phyloP scores from a whole-genome alignment of 2,113 vertebrate genomes.

The Mus musculus region DNA sequence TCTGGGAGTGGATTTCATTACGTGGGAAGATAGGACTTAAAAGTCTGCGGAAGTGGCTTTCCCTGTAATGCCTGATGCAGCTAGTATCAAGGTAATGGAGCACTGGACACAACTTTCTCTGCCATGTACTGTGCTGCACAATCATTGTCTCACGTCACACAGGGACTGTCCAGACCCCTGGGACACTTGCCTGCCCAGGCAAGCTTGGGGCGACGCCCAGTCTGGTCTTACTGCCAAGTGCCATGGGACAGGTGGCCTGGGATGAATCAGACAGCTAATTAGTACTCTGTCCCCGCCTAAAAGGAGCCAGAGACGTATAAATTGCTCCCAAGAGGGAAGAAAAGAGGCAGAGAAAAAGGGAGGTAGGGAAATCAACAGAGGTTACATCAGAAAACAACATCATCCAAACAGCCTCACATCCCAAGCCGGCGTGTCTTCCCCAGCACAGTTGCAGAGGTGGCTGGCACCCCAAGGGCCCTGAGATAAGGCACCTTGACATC shows the following conservation, averaged over 20 bases:
- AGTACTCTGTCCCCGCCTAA: conserved; percentile 62
- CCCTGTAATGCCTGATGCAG: rapidly evolving
- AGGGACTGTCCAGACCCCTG: conserved; percentile 23
- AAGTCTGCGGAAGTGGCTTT: not conserved
- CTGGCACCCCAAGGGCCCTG: not conserved
- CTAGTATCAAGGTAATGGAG: not conserved
- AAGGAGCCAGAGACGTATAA: conserved; percentile 76
- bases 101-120: not conserved
- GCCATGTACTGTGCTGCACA: not conserved
- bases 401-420: conserved; percentile 27
- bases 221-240: conserved; percentile 59
- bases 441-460: not conserved
- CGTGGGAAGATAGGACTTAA: not conserved
- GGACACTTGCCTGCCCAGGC: not conserved
- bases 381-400: conserved; percentile 82
- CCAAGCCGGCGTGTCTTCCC: not conserved
- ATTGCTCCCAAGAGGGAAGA: conserved; percentile 76
- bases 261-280: conserved; percentile 75
- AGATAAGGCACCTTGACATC: not conserved
- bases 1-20: not conserved
- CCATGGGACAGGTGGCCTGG: conserved; percentile 76
- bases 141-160: not conserved
- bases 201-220: conserved; percentile 48
- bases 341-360: conserved; percentile 62
- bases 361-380: conserved; percentile 21